Conservation (phyloP, 1,140 invertebrate species). For the Bilobella aurantiaca region DNA sequence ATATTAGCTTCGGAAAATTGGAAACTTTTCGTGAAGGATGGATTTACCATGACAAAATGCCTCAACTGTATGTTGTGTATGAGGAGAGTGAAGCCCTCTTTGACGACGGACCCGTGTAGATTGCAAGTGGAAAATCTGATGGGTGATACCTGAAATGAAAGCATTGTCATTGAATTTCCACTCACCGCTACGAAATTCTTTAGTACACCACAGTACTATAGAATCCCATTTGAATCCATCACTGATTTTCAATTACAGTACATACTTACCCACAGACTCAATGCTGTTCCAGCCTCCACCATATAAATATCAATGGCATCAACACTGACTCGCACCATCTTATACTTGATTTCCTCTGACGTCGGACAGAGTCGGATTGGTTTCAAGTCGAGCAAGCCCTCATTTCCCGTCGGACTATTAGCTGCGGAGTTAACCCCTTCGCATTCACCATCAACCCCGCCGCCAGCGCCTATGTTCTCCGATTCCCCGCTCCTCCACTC, state of each 20-base stretch:
- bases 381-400: neutral
- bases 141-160: conserved; percentile 65
- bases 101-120: conserved; percentile 79
- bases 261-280: conserved; percentile 69
- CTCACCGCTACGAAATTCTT: too few relatives aligned
- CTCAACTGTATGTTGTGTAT: conserved; percentile 64
- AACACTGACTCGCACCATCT: conserved; percentile 78
- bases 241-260: too few relatives aligned
- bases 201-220: too few relatives aligned
- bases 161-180: too few relatives aligned
- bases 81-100: conserved; percentile 77
- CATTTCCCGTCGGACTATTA: too few relatives aligned
- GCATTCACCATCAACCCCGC: too few relatives aligned
- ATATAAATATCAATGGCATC: conserved; percentile 85
- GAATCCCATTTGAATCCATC: too few relatives aligned
- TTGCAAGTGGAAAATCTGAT: conserved; percentile 83
- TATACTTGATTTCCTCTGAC: conserved; percentile 86
- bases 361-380: conserved; percentile 53
- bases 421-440: too few relatives aligned
- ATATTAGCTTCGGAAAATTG: conserved; percentile 34
- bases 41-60: conserved; percentile 47
- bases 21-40: conserved; percentile 33
- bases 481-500: neutral
- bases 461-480: too few relatives aligned
- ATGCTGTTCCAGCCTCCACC: conserved; percentile 73